Conservation (phyloP, 2,113 vertebrate species). For the Engystomops pustulosus region DNA sequence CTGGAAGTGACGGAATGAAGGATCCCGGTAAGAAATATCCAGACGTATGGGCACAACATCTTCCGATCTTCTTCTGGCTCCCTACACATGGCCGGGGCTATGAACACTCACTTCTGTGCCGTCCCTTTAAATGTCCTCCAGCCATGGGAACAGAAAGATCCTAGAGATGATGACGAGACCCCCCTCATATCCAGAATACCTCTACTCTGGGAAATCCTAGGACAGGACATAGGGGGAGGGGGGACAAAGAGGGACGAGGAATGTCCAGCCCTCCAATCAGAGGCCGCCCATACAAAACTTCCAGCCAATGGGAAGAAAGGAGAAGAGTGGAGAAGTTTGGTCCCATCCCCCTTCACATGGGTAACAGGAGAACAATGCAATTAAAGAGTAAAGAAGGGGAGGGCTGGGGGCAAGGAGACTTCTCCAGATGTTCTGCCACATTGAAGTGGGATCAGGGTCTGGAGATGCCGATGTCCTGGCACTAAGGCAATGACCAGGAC, state of each 20-base stretch:
- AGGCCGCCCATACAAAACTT: constrained; percentile 42
- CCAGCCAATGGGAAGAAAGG: constrained; percentile 42
- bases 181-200: constrained; percentile 20
- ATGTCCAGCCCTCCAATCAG: constrained; percentile 52
- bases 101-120: background rate
- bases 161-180: constrained; percentile 12
- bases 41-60: constrained; percentile 65
- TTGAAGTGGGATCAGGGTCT: constrained; percentile 25
- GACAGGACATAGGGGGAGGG: background rate
- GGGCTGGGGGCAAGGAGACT: background rate
- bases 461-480: background rate
- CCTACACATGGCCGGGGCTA: background rate
- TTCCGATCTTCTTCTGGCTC: constrained; percentile 32
- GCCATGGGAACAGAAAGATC: background rate
- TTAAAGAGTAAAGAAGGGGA: constrained; percentile 10
- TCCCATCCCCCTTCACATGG: constrained; percentile 35
- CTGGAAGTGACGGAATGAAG: constrained; percentile 67
- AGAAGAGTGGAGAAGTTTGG: constrained; percentile 12
- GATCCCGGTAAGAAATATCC: constrained; percentile 73
- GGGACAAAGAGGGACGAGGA: background rate
- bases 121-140: background rate
- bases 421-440: constrained; percentile 49
- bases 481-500: background rate
- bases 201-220: constrained; percentile 38
- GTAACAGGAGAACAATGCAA: constrained; percentile 58